Conservation (phyloP, 2,797 vertebrate species). For the Spinus pinus region DNA sequence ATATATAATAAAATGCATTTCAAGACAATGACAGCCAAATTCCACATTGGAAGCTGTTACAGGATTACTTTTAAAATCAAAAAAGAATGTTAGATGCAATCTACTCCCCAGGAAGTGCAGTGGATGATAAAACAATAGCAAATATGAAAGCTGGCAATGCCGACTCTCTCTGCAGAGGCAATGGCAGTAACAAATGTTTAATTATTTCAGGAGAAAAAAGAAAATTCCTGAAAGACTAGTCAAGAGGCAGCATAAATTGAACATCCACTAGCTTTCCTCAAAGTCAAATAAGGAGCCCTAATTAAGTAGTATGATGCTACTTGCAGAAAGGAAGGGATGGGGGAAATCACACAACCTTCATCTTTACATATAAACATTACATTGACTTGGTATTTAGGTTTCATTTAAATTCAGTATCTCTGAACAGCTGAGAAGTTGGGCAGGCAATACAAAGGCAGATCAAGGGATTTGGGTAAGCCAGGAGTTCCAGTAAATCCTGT, state of each 20-base stretch:
- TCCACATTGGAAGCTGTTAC: neutral
- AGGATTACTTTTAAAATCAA: neutral
- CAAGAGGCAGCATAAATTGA: slow-evolving; percentile 9
- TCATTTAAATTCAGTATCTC: neutral
- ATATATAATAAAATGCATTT: neutral
- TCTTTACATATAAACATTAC: neutral
- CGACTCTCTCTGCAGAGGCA: neutral
- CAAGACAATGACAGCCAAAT: neutral
- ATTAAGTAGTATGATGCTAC: neutral
- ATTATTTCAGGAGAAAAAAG: slow-evolving; percentile 25
- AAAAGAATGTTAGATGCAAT: neutral
- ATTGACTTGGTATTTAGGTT: neutral
- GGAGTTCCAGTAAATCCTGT: neutral
- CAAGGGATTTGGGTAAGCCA: neutral
- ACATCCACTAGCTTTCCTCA: slow-evolving; percentile 8
- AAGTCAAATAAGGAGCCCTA: slow-evolving; percentile 2
- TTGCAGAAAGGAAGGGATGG: neutral
- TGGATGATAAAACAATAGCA: slow-evolving; percentile 11
- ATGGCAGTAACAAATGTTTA: slow-evolving; percentile 20
- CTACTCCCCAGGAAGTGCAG: slow-evolving; percentile 39
- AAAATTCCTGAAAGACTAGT: slow-evolving; percentile 42
- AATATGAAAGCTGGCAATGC: slow-evolving; percentile 36
- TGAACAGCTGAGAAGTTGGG: neutral
- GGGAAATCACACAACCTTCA: neutral
- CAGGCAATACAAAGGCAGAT: neutral